These are phyloP conservation scores for Psammodynastes pulverulentus DNA, from an alignment of 2,113 vertebrate genomes.

Conservation along the genomic window DNA sequence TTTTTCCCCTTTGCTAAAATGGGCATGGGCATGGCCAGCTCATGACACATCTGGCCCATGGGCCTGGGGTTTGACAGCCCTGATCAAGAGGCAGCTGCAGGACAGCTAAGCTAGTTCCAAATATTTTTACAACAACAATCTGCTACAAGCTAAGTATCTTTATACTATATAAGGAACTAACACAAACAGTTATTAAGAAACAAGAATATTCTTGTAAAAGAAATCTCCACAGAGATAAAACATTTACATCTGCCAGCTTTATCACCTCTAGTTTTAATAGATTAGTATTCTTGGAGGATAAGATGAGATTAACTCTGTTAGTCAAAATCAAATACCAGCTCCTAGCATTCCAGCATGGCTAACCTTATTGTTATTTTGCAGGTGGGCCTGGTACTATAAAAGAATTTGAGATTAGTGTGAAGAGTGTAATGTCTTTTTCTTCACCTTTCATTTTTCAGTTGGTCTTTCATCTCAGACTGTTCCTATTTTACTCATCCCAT, in stretches of 20 bases:
- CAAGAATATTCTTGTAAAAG: neutral
- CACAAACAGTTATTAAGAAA: neutral
- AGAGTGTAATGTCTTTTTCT: neutral
- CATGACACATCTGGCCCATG: fast-evolving
- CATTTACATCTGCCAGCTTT: neutral
- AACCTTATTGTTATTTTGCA: neutral
- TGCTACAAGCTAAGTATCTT: neutral
- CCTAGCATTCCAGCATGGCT: neutral
- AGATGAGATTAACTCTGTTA: neutral
- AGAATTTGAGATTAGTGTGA: neutral
- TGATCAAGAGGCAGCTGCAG: neutral
- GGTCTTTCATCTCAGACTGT: neutral
- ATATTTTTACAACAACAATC: neutral
- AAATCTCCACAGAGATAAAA: neutral
- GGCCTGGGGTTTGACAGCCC: no score
- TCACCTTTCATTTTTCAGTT: neutral
- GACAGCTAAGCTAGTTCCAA: neutral
- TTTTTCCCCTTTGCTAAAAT: no score
- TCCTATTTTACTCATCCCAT: neutral
- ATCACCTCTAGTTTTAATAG: neutral
- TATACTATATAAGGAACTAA: neutral
- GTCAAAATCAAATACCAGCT: neutral
- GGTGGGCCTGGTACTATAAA: neutral
- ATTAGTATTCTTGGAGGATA: neutral
- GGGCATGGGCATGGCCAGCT: fast-evolving